phyloP scores from a whole-genome alignment of 2,888 invertebrate genomes.

The Agrotis clavis region DNA sequence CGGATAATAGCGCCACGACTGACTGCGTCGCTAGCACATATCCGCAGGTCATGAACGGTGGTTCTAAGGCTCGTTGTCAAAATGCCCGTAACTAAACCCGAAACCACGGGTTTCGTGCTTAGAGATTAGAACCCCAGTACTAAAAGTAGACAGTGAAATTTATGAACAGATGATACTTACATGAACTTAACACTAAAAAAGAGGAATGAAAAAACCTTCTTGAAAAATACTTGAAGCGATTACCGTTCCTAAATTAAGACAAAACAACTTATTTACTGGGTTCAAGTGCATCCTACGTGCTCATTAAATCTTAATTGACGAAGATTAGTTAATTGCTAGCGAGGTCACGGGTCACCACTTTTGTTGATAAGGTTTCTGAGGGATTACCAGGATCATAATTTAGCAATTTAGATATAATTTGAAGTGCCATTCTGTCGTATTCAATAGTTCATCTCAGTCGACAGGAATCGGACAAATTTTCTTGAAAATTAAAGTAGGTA shows the following conservation, averaged over 20 bases:
- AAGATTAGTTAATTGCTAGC: constrained; percentile 37
- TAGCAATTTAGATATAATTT: background rate
- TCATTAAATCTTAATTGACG: constrained; percentile 20
- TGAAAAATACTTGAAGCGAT: background rate
- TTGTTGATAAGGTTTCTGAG: constrained; percentile 8
- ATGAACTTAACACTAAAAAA: too few species aligned
- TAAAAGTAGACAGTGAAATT: too few species aligned
- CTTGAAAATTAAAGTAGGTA: too few species aligned
- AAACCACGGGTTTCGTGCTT: too few species aligned
- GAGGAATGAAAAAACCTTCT: background rate
- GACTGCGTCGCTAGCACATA: too few species aligned
- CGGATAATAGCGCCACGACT: too few species aligned
- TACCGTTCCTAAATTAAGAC: constrained; percentile 9
- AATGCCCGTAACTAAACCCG: too few species aligned
- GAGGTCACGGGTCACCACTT: constrained; percentile 24
- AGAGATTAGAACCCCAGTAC: too few species aligned
- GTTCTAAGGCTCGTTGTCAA: too few species aligned
- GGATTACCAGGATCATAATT: background rate
- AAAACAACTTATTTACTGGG: constrained; percentile 17
- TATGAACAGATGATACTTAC: too few species aligned
- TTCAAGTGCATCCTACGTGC: constrained; percentile 25
- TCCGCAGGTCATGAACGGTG: too few species aligned
- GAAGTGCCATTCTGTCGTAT: background rate
- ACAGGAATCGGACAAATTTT: too few species aligned
- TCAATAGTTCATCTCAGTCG: background rate